Evolutionary conservation across 2,113 vertebrate genomes (phyloP), one percentile per base, ranked within the genome.

Genomic region (Amazona vittata): DNA sequence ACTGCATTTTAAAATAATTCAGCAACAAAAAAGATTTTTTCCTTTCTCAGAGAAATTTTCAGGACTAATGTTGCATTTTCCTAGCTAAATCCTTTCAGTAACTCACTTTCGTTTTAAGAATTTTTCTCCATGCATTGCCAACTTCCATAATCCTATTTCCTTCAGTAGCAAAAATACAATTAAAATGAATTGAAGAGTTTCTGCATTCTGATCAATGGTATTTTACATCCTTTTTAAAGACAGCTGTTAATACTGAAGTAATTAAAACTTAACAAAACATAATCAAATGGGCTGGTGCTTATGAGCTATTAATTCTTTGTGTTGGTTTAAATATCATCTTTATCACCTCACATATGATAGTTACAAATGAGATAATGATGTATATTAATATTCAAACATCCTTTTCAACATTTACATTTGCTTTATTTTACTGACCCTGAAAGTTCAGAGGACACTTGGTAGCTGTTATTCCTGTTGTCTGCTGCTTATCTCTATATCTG

Each of bases 221-320:
- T 55, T 81, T 94, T 60, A 73, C 24, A 74, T 83, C 25, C 68
- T 43, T 86, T 88, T 88, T 43, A 84, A 49, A 89, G 24, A 26
- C 43, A 92, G 84, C 70, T 82, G 71, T 90, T 89, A 93, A 85
- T 70, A 86, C 37, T 69, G 52, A 93, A 59, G 49, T 86, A 94
- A 96, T 93, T 97, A 93, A 89, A 74, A 88, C 93, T 94, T 50
- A 92, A 44, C 9, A 63, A 59, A 86, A 47, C 29, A 63, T 91
- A 86, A 76, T 94, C 78, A 92, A 94, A 94, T 77, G 67, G 35
- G 22, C 49, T 85, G 22, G 25, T 26, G 12, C 28, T 91, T 1
- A 0, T 20, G 43, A 85, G 71, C 17, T 67, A 81, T 50, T 50
- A 6, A 67, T 62, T 71, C 69, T 80, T 67, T 24, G 4, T 63